A percentile compares a stretch with the other conserved stretches of the same genome.
phyloP scores from a whole-genome alignment of 2,888 invertebrate genomes.

The Machimus rusticus region DNA sequence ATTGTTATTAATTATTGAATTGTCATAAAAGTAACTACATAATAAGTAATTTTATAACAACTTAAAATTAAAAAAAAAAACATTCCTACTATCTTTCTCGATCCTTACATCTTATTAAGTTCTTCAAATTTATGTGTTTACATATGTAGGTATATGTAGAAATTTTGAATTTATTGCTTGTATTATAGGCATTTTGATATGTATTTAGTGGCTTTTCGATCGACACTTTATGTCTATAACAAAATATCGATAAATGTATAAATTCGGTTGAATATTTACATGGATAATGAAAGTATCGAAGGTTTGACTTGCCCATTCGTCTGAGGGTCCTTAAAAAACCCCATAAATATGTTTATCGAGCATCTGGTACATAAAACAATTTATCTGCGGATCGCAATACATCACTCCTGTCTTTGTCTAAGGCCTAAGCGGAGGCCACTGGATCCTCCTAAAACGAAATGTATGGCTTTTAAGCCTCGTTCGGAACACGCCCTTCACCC shows the following conservation, averaged over 20 bases:
- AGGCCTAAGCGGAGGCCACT: neutral
- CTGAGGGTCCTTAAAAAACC: neutral
- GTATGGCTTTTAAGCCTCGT: neutral
- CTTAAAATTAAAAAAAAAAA: too few species aligned
- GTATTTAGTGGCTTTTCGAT: neutral
- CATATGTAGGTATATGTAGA: too few species aligned
- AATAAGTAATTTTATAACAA: too few species aligned
- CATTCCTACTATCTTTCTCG: too few species aligned
- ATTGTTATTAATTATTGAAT: too few species aligned
- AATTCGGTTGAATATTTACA: neutral
- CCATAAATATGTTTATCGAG: neutral
- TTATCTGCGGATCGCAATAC: neutral
- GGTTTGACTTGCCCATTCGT: neutral
- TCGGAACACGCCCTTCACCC: neutral
- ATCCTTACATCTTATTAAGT: too few species aligned
- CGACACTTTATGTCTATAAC: neutral
- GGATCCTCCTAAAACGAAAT: neutral
- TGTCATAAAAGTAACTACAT: too few species aligned
- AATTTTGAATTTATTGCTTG: too few species aligned
- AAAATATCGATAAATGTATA: neutral
- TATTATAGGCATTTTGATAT: too few species aligned
- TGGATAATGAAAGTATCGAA: neutral
- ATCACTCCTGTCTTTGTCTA: constrained; percentile 1
- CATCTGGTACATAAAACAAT: neutral
- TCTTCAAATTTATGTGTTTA: too few species aligned